Base-by-base conservation (phyloP, 2,888 invertebrate species). In the Sphaerophoria rueppellii region DNA sequence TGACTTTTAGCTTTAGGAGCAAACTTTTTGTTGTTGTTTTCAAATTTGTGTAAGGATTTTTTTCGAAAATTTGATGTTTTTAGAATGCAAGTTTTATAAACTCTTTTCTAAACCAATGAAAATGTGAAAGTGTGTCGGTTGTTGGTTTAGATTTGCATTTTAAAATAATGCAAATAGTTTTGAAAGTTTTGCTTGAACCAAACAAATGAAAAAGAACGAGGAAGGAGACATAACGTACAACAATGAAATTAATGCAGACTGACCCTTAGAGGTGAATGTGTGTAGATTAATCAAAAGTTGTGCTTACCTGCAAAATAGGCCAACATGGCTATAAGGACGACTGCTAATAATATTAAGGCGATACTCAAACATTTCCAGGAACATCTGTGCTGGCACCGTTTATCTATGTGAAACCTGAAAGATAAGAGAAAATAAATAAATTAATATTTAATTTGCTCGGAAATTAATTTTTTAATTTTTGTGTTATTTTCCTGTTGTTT, bases 351-450 rank as follows among this genome's bases (percentile, higher is more conserved):
- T 92, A 98, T 97, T 93, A 98, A 95, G 89, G 96, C 95, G 92
- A 98, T 97, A 92, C 97, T 97, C 92, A 97, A 95, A 93, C 98
- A 98, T 93, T 98, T 97, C 98, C 98, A 98, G 91, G 98, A 97
- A 94, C 98, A 98, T 89, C 97, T 95, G 92, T 97, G 97, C 92
- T 96, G 96, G 93, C 97, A 97, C 89, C 97, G 95, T 93, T 98
- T 98, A 93, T 97, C 97, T 94, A 97, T 96, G 94, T 97, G 97
- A 94, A 97, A 97, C 92, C 92, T 92, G 90, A 87, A 89, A 76
- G 82, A 65, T 86, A 69, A 82, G 87, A 48, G 7, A 40, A 72
- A 65, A 78, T 9, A 7, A 43, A 43, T 43, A 43, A 43, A 43
- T 11, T 6, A 43, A 7, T 40, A 40, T 43, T 43, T 43, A 0